phyloP scores from a whole-genome alignment of 2,888 invertebrate genomes.

The Dicranocentrus wangi region DNA sequence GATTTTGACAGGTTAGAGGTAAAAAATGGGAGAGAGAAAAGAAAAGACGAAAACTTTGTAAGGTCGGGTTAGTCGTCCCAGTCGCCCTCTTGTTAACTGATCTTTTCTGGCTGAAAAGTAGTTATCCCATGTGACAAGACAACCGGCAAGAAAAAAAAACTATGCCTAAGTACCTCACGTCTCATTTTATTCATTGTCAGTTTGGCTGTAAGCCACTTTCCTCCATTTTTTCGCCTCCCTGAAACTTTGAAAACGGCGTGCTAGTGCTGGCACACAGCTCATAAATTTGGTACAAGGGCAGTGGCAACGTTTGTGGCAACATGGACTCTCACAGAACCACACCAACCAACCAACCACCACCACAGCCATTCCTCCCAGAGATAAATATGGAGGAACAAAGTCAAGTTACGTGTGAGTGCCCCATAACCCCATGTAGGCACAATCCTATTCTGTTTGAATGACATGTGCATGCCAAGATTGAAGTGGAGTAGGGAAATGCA shows the following conservation, averaged over 20 bases:
- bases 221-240: constrained; percentile 19
- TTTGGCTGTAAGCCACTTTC: constrained; percentile 52
- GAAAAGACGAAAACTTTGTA: constrained; percentile 23
- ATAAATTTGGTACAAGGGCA: constrained; percentile 9
- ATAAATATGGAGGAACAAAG: constrained; percentile 7
- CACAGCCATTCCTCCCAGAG: too few relatives aligned
- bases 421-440: too few relatives aligned
- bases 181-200: constrained; percentile 24
- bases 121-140: constrained; percentile 24
- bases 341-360: too few relatives aligned
- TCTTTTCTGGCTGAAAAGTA: constrained; percentile 29
- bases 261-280: constrained; percentile 1
- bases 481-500: neutral
- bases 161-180: constrained; percentile 7
- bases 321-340: too few relatives aligned
- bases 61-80: constrained; percentile 39
- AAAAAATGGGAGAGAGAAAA: constrained; percentile 40
- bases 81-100: constrained; percentile 36
- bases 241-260: constrained; percentile 11
- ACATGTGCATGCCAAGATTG: too few relatives aligned
- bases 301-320: neutral
- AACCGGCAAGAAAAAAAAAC: constrained; percentile 10
- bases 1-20: constrained; percentile 41
- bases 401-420: neutral
- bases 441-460: too few relatives aligned